phyloP scores from a whole-genome alignment of 2,888 invertebrate genomes.

The Epinotia ramella region DNA sequence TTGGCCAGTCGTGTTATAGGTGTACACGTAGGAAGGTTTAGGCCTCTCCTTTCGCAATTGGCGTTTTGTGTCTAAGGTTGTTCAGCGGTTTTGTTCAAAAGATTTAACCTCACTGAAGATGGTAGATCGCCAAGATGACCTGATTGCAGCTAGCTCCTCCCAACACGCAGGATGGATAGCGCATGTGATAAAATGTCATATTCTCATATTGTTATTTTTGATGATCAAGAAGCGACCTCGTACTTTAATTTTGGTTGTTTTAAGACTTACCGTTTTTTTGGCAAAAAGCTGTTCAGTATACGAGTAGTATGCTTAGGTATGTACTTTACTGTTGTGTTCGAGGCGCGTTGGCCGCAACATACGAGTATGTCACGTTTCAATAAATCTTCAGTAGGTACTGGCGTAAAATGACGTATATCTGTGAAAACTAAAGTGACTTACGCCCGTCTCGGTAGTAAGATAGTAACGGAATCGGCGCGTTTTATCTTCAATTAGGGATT shows the following conservation, averaged over 20 bases:
- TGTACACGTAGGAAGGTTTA: too few relatives aligned
- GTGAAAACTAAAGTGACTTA: not conserved
- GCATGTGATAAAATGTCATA: not conserved
- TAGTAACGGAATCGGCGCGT: constrained; percentile 16
- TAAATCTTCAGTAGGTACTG: not conserved
- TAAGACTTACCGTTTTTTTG: too few relatives aligned
- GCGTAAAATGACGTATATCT: not conserved
- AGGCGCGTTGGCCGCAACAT: not conserved
- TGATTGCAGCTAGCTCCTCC: too few relatives aligned
- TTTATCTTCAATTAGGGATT: constrained; percentile 38
- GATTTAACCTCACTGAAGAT: too few relatives aligned
- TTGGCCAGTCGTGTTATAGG: too few relatives aligned
- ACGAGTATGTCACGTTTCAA: constrained; percentile 16
- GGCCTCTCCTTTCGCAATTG: too few relatives aligned
- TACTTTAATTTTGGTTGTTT: not conserved
- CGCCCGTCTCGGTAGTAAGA: not conserved
- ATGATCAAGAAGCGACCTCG: not conserved
- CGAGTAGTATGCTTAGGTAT: not conserved
- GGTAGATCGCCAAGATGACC: too few relatives aligned
- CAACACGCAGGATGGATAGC: too few relatives aligned
- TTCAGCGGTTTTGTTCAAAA: too few relatives aligned
- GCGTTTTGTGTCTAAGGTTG: too few relatives aligned
- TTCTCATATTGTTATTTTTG: not conserved
- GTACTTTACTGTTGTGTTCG: not conserved
- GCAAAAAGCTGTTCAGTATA: not conserved